Evolutionary conservation across 2,888 invertebrate genomes (phyloP), one percentile per base, ranked within the genome.

Genomic region (Hydrotaea cyrtoneurina): DNA sequence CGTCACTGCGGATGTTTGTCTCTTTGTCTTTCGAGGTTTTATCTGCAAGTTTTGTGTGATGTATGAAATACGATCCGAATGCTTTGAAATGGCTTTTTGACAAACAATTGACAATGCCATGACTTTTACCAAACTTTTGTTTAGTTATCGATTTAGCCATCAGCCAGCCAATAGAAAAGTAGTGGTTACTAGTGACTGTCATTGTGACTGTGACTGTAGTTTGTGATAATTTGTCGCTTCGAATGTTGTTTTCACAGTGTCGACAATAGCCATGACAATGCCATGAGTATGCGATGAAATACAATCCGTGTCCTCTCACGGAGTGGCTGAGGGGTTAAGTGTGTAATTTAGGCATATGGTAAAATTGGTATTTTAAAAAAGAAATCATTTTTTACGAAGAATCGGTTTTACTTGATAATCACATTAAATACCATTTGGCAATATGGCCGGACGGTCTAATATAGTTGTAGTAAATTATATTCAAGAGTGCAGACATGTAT

Each of bases 91-190:
- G 83, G 75, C 85, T 83, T 81, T 83, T 82, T 85, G 85, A 82
- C 85, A 85, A 86, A 83, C 85, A 86, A 85, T 86, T 85, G 86
- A 87, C 86, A 86, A 76, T 85, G 80, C 69, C 85, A 79, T 86
- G 86, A 86, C 86, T 86, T 86, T 69, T 53, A 64, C 62, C 75
- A 75, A 82, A 82, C 82, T 78, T 81, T 85, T 79, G 78, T 85
- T 69, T 43, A 69, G 46, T 46, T 82, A 82, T 85, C 85, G 85
- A 85, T 77, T 85, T 69, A 69, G 69, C 46, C 46, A 69, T 69
- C 69, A 69, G 62, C 62, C 62, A 80, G 69, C 85, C 85, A 85
- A 82, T 82, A 79, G 79, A 77, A 77, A 43, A 80, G 66, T 17
- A 79, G 69, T 26, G 39, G 73, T 73, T 79, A 76, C 82, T 66